phyloP scores from a whole-genome alignment of 2,797 vertebrate species.

The Luscinia luscinia region DNA sequence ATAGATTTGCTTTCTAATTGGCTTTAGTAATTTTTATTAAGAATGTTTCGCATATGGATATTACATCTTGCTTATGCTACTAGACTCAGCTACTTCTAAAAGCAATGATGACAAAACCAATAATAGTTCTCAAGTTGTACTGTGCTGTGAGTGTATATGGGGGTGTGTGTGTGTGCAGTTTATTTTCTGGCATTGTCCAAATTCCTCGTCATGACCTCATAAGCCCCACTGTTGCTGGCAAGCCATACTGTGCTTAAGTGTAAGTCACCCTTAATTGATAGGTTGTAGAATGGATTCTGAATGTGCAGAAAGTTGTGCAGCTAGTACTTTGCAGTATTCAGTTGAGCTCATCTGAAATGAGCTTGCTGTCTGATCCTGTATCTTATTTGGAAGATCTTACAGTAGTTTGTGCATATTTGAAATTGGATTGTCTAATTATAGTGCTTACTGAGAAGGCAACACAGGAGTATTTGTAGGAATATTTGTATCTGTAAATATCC shows the following conservation, averaged over 20 bases:
- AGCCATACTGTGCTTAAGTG: not conserved
- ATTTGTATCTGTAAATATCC: constrained; percentile 60
- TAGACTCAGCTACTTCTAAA: not conserved
- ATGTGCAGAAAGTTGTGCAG: not conserved
- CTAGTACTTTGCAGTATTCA: not conserved
- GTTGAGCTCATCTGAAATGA: not conserved
- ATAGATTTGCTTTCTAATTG: constrained; percentile 59
- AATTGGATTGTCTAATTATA: not conserved
- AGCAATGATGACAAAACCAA: not conserved
- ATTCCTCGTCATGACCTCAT: not conserved
- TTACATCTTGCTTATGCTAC: constrained; percentile 18
- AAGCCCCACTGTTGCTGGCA: not conserved
- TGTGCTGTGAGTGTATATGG: not conserved
- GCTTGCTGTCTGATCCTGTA: not conserved
- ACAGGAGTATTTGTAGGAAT: not conserved
- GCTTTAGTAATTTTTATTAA: constrained; percentile 53
- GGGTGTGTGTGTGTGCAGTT: not conserved
- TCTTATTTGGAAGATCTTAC: not conserved
- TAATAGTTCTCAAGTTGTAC: not conserved
- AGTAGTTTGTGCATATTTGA: not conserved
- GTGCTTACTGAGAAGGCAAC: not conserved
- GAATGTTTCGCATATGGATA: constrained; percentile 55
- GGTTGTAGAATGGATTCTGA: not conserved
- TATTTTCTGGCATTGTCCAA: not conserved
- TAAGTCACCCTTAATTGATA: not conserved